Conservation (phyloP, 2,888 invertebrate genomes). For the Cataglyphis altisquamis region DNA sequence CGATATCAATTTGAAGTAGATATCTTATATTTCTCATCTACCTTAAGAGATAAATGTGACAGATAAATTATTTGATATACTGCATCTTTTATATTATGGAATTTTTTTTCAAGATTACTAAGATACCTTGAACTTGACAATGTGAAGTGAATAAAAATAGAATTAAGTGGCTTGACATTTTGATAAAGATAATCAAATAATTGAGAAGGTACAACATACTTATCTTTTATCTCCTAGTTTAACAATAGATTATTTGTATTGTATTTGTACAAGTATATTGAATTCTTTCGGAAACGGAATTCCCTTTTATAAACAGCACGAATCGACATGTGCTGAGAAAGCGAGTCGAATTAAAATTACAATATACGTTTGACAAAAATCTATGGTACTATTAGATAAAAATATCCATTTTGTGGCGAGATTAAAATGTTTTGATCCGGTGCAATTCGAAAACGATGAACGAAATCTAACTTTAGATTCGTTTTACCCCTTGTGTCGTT, state of each 20-base stretch:
- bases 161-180: constrained; percentile 2
- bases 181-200: background rate
- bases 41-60: background rate
- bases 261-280: background rate
- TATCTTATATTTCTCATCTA: background rate
- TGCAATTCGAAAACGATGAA: background rate
- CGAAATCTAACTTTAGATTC: constrained; percentile 16
- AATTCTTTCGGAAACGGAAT: constrained; percentile 27
- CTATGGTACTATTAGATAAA: background rate
- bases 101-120: background rate
- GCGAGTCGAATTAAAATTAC: constrained; percentile 37
- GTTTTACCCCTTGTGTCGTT: background rate
- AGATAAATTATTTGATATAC: background rate
- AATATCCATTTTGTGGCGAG: constrained; percentile 4
- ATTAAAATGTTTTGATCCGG: constrained; percentile 26
- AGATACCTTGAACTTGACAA: background rate
- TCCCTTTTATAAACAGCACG: constrained; percentile 1
- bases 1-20: background rate
- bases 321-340: constrained; percentile 33
- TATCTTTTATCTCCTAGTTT: background rate
- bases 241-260: background rate
- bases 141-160: background rate
- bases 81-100: background rate
- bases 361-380: constrained; percentile 8
- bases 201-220: background rate